phyloP scores from a whole-genome alignment of 2,113 vertebrate species.

The Phasianus colchicus region DNA sequence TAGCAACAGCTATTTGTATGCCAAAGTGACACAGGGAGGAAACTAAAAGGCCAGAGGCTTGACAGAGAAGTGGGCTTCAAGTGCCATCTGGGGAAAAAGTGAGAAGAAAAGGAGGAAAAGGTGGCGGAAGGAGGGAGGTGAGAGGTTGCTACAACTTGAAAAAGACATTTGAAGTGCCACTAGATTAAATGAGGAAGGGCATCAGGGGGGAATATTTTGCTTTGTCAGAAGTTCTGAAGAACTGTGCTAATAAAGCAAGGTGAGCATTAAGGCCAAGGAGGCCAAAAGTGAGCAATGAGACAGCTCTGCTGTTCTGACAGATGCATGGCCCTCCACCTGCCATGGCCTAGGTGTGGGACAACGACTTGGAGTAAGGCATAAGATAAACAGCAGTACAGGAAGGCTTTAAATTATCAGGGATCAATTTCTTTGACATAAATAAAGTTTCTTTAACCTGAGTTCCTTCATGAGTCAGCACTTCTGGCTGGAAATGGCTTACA shows the following conservation, averaged over 20 bases:
- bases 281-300: constrained; percentile 54
- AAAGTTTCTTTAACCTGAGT: constrained; percentile 41
- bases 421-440: constrained; percentile 49
- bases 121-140: background rate
- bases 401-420: constrained; percentile 41
- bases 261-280: constrained; percentile 33
- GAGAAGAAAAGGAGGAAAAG: background rate
- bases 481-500: constrained; percentile 1
- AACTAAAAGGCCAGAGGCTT: background rate
- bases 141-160: background rate
- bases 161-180: constrained; percentile 9
- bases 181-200: background rate
- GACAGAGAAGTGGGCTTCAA: background rate
- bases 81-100: background rate
- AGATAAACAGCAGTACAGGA: constrained; percentile 33
- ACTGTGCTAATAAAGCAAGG: constrained; percentile 20
- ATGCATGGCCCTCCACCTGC: constrained; percentile 36
- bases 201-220: background rate
- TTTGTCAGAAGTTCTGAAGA: constrained; percentile 31
- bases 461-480: constrained; percentile 41
- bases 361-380: background rate
- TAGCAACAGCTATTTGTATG: background rate
- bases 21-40: background rate
- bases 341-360: constrained; percentile 6
- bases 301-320: constrained; percentile 34